These are phyloP conservation scores for Chionoecetes opilio DNA, from an alignment of 1,140 invertebrate species.

Conservation along the genomic window DNA sequence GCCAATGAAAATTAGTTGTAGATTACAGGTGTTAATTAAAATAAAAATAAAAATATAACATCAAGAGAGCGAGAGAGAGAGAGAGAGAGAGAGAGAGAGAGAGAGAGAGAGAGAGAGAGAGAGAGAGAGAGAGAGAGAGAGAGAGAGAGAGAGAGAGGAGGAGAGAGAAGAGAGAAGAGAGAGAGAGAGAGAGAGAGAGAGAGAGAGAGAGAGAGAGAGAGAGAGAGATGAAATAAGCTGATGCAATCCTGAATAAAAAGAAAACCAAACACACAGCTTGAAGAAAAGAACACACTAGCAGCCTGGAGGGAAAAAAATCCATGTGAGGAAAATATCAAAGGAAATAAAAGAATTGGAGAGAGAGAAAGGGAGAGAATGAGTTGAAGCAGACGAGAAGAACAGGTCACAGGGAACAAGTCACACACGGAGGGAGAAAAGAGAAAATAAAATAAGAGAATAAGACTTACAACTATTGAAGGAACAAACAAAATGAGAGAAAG, in stretches of 20 bases:
- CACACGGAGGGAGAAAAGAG: not conserved
- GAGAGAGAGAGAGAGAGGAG: not conserved
- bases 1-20: too few species aligned
- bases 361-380: not conserved
- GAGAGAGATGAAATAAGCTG: not conserved
- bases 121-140: not conserved
- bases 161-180: not conserved
- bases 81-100: too few species aligned
- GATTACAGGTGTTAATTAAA: too few species aligned
- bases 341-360: not conserved
- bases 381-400: not conserved
- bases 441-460: not conserved
- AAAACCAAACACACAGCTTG: not conserved
- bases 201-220: not conserved
- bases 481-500: too few species aligned
- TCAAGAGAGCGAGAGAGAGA: too few species aligned
- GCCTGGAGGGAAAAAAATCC: not conserved
- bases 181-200: not conserved
- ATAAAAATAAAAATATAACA: not conserved
- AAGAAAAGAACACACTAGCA: not conserved
- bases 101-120: not conserved
- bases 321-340: not conserved
- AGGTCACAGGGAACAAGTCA: not conserved
- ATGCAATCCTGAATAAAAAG: not conserved
- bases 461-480: too few species aligned